Percentiles rank a stretch among this genome's conserved stretches.
Conservation (phyloP, 2,888 invertebrate species). For the Yponomeuta sedellus region DNA sequence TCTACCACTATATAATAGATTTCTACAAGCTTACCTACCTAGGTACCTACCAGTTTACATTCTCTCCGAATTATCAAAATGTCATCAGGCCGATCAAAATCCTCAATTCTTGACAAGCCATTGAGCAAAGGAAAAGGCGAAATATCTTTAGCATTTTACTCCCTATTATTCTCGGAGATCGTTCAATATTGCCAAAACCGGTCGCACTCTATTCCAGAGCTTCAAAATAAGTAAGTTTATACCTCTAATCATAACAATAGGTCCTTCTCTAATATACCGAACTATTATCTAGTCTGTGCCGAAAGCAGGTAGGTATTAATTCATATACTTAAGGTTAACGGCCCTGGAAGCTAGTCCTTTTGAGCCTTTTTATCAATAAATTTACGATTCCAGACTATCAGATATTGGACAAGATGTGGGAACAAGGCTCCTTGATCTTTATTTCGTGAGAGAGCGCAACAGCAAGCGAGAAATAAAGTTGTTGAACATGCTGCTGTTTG, state of each 20-base stretch:
- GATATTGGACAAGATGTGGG: constrained; percentile 98
- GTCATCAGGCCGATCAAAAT: constrained; percentile 79
- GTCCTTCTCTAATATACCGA: no score
- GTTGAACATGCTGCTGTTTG: constrained; percentile 94
- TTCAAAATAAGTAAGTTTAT: constrained; percentile 92
- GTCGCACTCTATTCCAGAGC: constrained; percentile 94
- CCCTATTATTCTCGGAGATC: constrained; percentile 97
- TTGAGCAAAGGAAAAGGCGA: constrained; percentile 94
- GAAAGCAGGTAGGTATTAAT: no score
- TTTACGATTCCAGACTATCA: constrained; percentile 81
- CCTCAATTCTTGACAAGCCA: constrained; percentile 92
- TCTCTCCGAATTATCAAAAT: constrained; percentile 28
- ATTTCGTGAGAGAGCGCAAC: constrained; percentile 94
- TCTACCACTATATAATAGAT: no score
- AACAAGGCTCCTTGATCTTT: constrained; percentile 92
- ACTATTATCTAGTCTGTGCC: no score
- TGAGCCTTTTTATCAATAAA: neutral
- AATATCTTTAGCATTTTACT: constrained; percentile 94
- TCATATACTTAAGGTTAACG: no score
- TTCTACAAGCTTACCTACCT: no score
- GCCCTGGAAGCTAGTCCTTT: no score
- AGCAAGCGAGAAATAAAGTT: constrained; percentile 97
- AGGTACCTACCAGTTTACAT: neutral
- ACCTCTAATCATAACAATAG: no score
- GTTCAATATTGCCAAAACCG: constrained; percentile 98